Evolutionary conservation across 2,797 vertebrate genomes (phyloP), one percentile per base, ranked within the genome.

Genomic region (Pampus argenteus): DNA sequence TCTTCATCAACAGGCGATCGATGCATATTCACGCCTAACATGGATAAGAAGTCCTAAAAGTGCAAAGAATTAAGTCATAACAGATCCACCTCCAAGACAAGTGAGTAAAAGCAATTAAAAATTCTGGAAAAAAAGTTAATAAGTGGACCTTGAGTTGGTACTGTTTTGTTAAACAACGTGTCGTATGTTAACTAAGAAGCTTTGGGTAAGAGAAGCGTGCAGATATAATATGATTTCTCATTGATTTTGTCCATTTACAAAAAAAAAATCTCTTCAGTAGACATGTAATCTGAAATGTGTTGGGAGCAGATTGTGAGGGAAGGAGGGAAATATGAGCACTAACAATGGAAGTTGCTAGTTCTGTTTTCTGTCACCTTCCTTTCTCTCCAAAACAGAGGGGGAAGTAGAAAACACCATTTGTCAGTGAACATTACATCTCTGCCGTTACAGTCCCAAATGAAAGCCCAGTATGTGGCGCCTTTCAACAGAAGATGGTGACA

Each of bases 401-500:
- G 85, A 82, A 71, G 81, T 81, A 44, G 64, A 88, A 86, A 88
- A 90, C 81, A 85, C 84, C 74, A 90, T 91, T 91, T 92, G 87
- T 91, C 71, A 64, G 70, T 42, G 82, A 75, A 80, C 86, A 90
- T 89, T 91, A 88, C 78, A 78, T 86, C 68, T 90, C 85, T 81
- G 84, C 84, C 86, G 82, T 77, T 87, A 85, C 74, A 76, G 78
- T 87, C 85, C 86, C 79, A 79, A 91, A 86, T 89, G 86, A 91
- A 91, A 91, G 84, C 87, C 78, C 89, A 83, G 90, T 89, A 88
- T 92, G 87, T 89, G 90, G 88, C 76, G 86, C 82, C 82, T 90
- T 90, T 88, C 84, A 90, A 81, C 86, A 88, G 85, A 91, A 85
- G 89, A 91, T 82, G 86, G 83, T 90, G 91, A 91, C 89, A 91